Base-by-base conservation (phyloP, 2,888 invertebrate genomes). In the Oegoconia quadripuncta region DNA sequence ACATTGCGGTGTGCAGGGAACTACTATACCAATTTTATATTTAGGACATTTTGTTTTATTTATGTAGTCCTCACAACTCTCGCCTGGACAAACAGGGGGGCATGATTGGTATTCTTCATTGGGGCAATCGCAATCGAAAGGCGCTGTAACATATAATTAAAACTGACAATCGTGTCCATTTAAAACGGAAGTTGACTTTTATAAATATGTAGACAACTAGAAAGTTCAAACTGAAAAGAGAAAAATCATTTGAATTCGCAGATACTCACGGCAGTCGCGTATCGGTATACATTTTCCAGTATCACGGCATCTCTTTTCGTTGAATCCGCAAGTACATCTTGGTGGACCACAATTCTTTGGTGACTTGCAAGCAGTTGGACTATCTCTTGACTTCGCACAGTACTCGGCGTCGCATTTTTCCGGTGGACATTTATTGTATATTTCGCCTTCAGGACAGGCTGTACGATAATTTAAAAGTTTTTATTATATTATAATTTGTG, bases 271-370 rank as follows among this genome's bases (percentile, higher is more conserved):
- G 22, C 51, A 55, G 6, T 46, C 4, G 7, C 27, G 3, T 4
- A 37, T 50, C 1, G 40, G 17, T 22, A 58, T 49, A 31, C 58
- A 58, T 47, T 52, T 45, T 3, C 46, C 47, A 12, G 52, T 51
- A 7, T 30, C 16, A n/a, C 48, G 40, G 28, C 50, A 44, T 5
- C 54, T 33, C 11, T 44, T 46, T 1, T 39, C 34, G 16, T 52
- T 48, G 13, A 48, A 46, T 5, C 44, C 44, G 25, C 55, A 58
- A 2, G 49, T 37, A 30, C 58, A 58, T 34, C 54, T 51, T n/a
- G 52, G 52, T 34, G 28, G 26, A 9, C 33, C 31, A 25, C 55
- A 58, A 2, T 42, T 41, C 15, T 41, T 50, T 0, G 53, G 40
- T 1, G 37, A 34, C 11, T 37, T 41, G 32, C 55, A 57, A 4